Conservation (phyloP, 2,888 invertebrate genomes). For the Amphipoea oculea region DNA sequence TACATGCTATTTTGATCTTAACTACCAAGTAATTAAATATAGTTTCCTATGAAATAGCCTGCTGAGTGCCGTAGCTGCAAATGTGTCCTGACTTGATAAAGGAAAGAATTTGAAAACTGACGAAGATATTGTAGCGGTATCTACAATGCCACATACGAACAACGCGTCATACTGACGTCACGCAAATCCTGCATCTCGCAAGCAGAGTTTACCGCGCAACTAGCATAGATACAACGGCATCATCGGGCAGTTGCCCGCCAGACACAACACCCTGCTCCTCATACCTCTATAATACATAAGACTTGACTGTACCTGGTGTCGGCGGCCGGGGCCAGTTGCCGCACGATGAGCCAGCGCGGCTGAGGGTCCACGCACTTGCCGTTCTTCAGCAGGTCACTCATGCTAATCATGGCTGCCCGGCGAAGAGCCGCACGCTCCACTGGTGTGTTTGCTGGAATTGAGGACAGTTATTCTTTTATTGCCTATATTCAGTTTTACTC, state of each 20-base stretch:
- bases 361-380: conserved; percentile 93
- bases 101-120: neutral
- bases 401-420: conserved; percentile 75
- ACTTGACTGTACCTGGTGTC: conserved; percentile 89
- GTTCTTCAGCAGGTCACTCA: conserved; percentile 79
- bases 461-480: conserved; percentile 9
- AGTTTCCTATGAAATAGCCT: too few species aligned
- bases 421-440: conserved; percentile 71
- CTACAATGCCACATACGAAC: too few species aligned
- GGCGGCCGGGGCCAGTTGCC: conserved; percentile 93
- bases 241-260: too few species aligned
- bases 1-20: too few species aligned
- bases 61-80: neutral
- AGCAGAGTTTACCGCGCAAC: too few species aligned
- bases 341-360: conserved; percentile 94
- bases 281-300: too few species aligned
- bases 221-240: too few species aligned
- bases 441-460: conserved; percentile 76
- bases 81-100: neutral
- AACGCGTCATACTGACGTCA: too few species aligned
- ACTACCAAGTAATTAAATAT: too few species aligned
- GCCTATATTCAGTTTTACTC: neutral
- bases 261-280: too few species aligned
- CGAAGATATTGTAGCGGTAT: too few species aligned
- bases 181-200: too few species aligned